Conservation (phyloP, 1,140 invertebrate species). For the Bursaphelenchus mucronatus region DNA sequence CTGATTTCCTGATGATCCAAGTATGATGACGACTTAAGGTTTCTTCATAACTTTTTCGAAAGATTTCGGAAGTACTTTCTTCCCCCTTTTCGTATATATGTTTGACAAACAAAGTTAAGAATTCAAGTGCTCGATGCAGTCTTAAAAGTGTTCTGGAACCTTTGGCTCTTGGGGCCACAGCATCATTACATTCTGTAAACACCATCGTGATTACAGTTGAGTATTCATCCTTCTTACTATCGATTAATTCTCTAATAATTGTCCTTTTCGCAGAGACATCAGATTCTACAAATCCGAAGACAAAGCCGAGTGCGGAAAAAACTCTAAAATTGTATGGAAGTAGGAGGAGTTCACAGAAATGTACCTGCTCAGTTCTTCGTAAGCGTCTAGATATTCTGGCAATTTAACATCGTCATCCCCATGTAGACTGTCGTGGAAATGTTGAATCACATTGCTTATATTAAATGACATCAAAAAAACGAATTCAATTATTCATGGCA, state of each 20-base stretch:
- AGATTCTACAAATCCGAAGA: conserved; percentile 28
- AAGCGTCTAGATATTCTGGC: conserved; percentile 17
- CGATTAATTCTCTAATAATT: conserved; percentile 14
- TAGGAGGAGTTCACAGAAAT: not conserved
- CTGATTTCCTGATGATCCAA: conserved; percentile 26
- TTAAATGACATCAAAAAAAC: no score
- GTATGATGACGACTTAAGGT: conserved; percentile 25
- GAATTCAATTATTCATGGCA: no score
- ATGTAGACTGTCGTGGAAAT: conserved; percentile 3
- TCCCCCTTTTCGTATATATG: not conserved
- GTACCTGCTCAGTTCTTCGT: conserved; percentile 24
- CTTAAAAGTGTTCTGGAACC: conserved; percentile 26
- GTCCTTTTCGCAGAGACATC: conserved; percentile 24
- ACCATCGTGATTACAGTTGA: conserved; percentile 23
- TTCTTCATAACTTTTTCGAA: conserved; percentile 14
- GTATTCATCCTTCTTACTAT: conserved; percentile 5
- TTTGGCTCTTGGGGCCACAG: not conserved
- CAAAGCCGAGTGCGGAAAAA: conserved; percentile 16
- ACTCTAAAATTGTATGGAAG: conserved; percentile 20
- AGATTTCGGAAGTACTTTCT: conserved; percentile 7
- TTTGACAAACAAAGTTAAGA: conserved; percentile 22
- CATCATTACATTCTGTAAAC: not conserved
- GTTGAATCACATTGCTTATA: conserved; percentile 12
- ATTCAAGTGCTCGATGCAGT: conserved; percentile 27
- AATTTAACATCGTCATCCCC: conserved; percentile 23